Evolutionary conservation across 2,113 vertebrate genomes (phyloP).

Genomic region (Ranitomeya variabilis): DNA sequence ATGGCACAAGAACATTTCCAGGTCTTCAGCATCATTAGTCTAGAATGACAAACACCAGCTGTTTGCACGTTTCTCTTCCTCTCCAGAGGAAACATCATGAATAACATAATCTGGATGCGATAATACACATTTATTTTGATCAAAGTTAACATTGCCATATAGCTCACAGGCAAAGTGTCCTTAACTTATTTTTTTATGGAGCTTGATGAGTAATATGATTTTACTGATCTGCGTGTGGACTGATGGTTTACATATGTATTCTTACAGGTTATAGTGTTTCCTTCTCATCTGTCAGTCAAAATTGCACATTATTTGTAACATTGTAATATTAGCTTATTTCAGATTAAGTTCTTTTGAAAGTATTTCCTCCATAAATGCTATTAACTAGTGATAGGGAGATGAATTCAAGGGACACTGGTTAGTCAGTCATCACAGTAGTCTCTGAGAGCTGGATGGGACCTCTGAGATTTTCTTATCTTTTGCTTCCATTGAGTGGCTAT

Average conservation of each 20-base stretch:
- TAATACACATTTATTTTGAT: constrained; percentile 56
- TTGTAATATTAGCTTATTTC: too few relatives aligned
- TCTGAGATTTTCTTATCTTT: too few relatives aligned
- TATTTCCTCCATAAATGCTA: neutral
- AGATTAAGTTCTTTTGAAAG: neutral
- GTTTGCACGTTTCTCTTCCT: constrained; percentile 54
- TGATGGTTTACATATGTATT: neutral
- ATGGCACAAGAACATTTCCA: constrained; percentile 45
- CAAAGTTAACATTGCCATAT: constrained; percentile 44
- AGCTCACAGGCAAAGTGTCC: constrained; percentile 21
- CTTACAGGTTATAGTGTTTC: neutral
- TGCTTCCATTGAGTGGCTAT: too few relatives aligned
- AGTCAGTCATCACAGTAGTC: too few relatives aligned
- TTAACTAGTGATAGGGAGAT: too few relatives aligned
- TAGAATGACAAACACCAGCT: constrained; percentile 56
- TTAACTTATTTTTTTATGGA: neutral
- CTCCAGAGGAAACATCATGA: constrained; percentile 53
- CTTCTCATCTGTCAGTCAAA: neutral
- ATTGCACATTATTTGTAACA: neutral
- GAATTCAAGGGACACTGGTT: too few relatives aligned
- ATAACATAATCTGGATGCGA: constrained; percentile 45
- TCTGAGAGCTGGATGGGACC: too few relatives aligned
- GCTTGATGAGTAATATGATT: constrained; percentile 7
- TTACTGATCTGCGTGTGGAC: neutral
- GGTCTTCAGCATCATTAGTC: constrained; percentile 52